A percentile compares a stretch with the other conserved stretches of the same genome.
These are phyloP conservation scores for Lordiphosa clarofinis DNA, from an alignment of 1,140 invertebrate species.

Conservation along the genomic window DNA sequence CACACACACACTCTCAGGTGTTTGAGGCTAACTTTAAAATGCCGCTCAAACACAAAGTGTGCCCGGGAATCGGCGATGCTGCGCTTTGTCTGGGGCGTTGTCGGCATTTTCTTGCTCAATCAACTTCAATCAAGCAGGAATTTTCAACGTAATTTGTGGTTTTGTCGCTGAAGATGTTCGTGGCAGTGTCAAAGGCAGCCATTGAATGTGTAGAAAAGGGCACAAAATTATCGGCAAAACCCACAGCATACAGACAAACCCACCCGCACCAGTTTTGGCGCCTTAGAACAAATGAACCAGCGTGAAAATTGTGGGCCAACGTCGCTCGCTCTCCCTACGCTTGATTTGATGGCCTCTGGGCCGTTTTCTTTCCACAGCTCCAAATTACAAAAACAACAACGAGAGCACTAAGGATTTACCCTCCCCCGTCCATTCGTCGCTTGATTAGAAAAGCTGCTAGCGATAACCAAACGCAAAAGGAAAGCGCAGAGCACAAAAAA, in stretches of 20 bases:
- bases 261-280: conserved; percentile 20
- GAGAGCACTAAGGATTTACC: conserved; percentile 43
- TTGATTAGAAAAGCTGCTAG: conserved; percentile 75
- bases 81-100: conserved; percentile 41
- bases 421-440: conserved; percentile 37
- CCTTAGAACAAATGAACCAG: conserved; percentile 63
- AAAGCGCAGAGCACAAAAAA: conserved; percentile 21
- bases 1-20: conserved; percentile 33
- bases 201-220: conserved; percentile 66
- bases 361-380: conserved; percentile 34
- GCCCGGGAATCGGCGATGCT: conserved; percentile 13
- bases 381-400: conserved; percentile 24
- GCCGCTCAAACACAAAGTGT: conserved; percentile 16
- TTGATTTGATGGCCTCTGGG: conserved; percentile 65
- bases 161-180: conserved; percentile 37
- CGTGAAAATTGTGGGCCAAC: conserved; percentile 59
- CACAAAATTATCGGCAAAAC: conserved; percentile 71
- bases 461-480: conserved; percentile 44
- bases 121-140: conserved; percentile 76
- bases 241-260: conserved; percentile 23
- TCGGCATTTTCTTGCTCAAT: conserved; percentile 75
- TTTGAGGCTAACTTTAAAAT: conserved; percentile 47
- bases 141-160: conserved; percentile 75
- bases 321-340: conserved; percentile 48
- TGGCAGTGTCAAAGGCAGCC: conserved; percentile 61